These are phyloP conservation scores for Lydus trimaculatus DNA, from an alignment of 2,888 invertebrate species.

Conservation along the genomic window DNA sequence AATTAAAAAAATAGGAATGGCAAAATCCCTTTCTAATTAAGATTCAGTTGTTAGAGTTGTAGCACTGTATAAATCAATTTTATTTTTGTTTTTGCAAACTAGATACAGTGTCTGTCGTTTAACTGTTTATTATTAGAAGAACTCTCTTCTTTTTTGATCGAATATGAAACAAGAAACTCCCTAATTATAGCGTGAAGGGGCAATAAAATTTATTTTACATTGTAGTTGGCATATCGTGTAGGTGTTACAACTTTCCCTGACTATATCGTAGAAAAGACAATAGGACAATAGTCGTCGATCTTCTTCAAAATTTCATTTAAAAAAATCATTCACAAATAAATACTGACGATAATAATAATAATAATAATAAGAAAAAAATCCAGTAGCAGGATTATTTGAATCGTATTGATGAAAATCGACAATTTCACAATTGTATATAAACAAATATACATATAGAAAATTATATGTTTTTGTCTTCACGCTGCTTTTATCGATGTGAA, in stretches of 20 bases:
- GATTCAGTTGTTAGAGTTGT: too few species aligned
- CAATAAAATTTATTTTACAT: conserved; percentile 1
- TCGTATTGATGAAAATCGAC: neutral
- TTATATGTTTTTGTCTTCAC: conserved; percentile 3
- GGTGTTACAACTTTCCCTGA: neutral
- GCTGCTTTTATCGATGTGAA: neutral
- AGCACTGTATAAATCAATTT: too few species aligned
- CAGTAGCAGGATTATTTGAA: neutral
- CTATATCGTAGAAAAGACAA: neutral
- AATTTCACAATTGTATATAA: neutral
- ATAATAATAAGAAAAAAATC: neutral
- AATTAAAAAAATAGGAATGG: too few species aligned
- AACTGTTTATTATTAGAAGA: neutral
- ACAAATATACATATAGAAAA: neutral
- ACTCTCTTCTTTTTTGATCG: neutral
- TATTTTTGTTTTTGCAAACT: neutral
- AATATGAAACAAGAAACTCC: neutral
- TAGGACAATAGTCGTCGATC: neutral
- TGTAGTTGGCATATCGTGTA: neutral
- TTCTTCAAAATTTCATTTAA: neutral
- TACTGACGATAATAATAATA: neutral
- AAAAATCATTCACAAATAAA: neutral
- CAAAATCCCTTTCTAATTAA: too few species aligned
- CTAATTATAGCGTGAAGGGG: conserved; percentile 5
- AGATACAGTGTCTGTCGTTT: neutral